Evolutionary conservation across 2,888 invertebrate genomes (phyloP).

Genomic region (Keiferia lycopersicella): DNA sequence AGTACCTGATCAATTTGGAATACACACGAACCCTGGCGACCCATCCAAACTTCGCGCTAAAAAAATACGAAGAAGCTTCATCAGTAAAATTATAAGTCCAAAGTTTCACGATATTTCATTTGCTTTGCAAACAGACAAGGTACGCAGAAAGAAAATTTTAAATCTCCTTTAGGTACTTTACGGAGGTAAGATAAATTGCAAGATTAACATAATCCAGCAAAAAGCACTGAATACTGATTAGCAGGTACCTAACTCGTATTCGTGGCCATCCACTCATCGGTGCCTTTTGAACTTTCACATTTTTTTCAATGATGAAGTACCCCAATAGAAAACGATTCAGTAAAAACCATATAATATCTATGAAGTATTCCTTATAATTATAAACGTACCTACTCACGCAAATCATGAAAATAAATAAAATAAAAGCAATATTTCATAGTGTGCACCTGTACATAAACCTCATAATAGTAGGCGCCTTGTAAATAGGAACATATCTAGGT

Average conservation of each 20-base stretch:
- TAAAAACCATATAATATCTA: too few relatives aligned
- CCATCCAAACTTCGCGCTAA: too few relatives aligned
- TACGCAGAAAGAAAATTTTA: slow-evolving; percentile 35
- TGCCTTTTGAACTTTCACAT: slow-evolving; percentile 24
- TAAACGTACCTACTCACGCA: too few relatives aligned
- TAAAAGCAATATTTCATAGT: too few relatives aligned
- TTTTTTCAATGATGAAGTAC: too few relatives aligned
- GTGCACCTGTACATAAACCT: neutral
- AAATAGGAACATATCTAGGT: neutral
- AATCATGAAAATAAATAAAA: too few relatives aligned
- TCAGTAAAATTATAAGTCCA: neutral
- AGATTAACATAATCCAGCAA: slow-evolving; percentile 51
- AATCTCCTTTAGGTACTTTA: slow-evolving; percentile 39
- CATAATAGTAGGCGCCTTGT: neutral
- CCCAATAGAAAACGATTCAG: too few relatives aligned
- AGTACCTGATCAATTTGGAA: too few relatives aligned
- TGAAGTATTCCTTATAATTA: too few relatives aligned
- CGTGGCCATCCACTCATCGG: slow-evolving; percentile 33
- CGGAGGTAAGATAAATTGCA: slow-evolving; percentile 49
- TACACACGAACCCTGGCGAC: too few relatives aligned
- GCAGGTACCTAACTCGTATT: slow-evolving; percentile 39
- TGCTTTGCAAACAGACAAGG: slow-evolving; percentile 24
- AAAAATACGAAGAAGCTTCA: neutral
- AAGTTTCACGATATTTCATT: neutral
- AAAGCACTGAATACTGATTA: slow-evolving; percentile 45